Evolutionary conservation across 35 echinoderm and acorn worm species (phyloP).

Genomic region (Ophioderma brevispina): DNA sequence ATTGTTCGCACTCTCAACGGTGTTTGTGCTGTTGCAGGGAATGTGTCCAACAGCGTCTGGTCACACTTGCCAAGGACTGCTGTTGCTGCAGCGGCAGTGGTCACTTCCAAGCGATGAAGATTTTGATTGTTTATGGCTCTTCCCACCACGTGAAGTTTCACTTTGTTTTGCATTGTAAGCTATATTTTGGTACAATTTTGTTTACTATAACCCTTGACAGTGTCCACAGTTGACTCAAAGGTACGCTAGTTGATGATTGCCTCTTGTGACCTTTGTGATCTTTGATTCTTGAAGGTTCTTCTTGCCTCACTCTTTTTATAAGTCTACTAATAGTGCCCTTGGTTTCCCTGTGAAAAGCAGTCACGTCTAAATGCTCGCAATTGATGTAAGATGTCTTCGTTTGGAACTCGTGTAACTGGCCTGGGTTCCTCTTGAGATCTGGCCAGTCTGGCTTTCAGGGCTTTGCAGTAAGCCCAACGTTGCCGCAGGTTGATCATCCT

Average conservation of each 20-base stretch:
- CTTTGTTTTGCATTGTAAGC: background rate
- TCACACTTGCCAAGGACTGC: background rate
- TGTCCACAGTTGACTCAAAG: too few relatives aligned
- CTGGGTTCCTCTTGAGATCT: background rate
- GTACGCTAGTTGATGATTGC: too few relatives aligned
- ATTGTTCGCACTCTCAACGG: background rate
- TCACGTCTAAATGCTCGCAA: conserved; percentile 20
- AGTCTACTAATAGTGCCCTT: conserved; percentile 1
- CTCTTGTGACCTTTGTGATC: too few relatives aligned
- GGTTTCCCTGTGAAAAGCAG: background rate
- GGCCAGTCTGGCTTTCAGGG: conserved; percentile 57
- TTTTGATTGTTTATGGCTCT: background rate
- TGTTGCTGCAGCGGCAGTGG: background rate
- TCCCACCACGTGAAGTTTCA: background rate
- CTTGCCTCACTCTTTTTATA: background rate
- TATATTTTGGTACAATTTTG: too few relatives aligned
- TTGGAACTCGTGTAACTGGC: background rate
- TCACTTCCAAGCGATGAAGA: background rate
- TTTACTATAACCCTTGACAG: too few relatives aligned
- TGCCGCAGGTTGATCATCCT: conserved; percentile 69
- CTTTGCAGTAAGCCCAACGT: conserved; percentile 64
- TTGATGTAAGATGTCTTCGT: background rate
- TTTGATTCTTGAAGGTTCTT: background rate
- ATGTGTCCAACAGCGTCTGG: too few relatives aligned
- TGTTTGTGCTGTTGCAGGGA: too few relatives aligned